Base-by-base conservation (phyloP, 2,797 vertebrate genomes). In the Spea hammondii region DNA sequence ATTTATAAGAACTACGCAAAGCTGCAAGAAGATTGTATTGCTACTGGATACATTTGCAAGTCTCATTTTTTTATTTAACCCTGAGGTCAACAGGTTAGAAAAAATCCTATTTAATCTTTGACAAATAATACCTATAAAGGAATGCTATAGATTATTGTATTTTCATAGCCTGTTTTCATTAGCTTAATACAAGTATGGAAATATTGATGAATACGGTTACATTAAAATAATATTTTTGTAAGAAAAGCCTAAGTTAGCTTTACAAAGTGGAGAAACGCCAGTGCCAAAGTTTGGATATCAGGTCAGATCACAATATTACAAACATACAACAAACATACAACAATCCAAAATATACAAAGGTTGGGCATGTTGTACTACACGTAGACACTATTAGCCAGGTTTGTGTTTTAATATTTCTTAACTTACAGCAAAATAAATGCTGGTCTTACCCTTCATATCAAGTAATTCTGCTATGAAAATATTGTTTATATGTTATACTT, bases 61-160 rank as follows among this genome's bases (percentile, higher is more conserved):
- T n/a, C 57, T 60, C 48, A 68, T 54, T 46, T 60, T 70, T 32
- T 77, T 57, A 47, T 55, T 65, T 72, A 78, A 72, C 69, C 68
- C 55, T 64, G 53, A 57, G 60, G 69, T 78, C 69, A 65, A 45
- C 6, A 13, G 46, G 53, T 13, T 65, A 44, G 53, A 66, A 72
- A 72, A 78, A 65, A 45, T 65, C 49, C 46, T 78, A 49, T 66
- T 78, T 78, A 71, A 72, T 64, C 76, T 66, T 55, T 53, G 32
- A 59, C 12, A 62, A 17, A 68, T 65, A 54, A 65, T 65, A 44
- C 32, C 13, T 9, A 70, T 8, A 70, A 70, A 70, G 32, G 68
- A 53, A 44, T 5, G 14, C 4, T 32, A 70, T 14, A 53, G 49
- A 14, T 32, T 70, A 50, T 53, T 44, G 14, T 70, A 53, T 70